A percentile compares a stretch with the other conserved stretches of the same genome.
Evolutionary conservation across 2,113 vertebrate species (phyloP).

Genomic region (Cyprinodon brontotheroides): DNA sequence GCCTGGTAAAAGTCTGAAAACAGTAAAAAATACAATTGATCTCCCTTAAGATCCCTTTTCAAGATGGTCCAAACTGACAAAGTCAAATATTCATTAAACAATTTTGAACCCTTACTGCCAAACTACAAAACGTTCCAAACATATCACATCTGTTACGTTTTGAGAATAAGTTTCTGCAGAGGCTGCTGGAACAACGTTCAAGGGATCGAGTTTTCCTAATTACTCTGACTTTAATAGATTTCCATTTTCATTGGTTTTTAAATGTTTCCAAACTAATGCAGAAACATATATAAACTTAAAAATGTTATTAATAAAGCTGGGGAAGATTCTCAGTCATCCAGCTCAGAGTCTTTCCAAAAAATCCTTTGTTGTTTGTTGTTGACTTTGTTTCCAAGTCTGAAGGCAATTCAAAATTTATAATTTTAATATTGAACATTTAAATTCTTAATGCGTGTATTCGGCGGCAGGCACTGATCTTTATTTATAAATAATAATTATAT

Average conservation of each 20-base stretch:
- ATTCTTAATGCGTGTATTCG: not conserved
- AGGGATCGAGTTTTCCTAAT: no score
- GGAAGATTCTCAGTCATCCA: no score
- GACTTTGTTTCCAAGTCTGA: no score
- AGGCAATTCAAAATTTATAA: no score
- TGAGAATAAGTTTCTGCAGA: no score
- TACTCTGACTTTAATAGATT: not conserved
- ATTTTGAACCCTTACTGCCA: not conserved
- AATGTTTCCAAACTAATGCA: not conserved
- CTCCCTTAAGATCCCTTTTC: not conserved
- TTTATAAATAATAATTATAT: no score
- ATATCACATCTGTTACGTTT: no score
- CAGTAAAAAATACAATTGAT: not conserved
- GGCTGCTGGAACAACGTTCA: no score
- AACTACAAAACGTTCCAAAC: no score
- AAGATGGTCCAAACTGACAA: not conserved
- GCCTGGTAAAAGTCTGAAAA: not conserved
- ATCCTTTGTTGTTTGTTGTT: no score
- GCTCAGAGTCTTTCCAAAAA: no score
- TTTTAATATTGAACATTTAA: not conserved
- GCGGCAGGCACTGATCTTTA: no score
- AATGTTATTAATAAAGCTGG: not conserved
- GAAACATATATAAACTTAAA: not conserved
- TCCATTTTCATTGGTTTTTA: not conserved
- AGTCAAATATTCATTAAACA: not conserved